Conservation (phyloP, 2,888 invertebrate species). For the Xestia xanthographa region DNA sequence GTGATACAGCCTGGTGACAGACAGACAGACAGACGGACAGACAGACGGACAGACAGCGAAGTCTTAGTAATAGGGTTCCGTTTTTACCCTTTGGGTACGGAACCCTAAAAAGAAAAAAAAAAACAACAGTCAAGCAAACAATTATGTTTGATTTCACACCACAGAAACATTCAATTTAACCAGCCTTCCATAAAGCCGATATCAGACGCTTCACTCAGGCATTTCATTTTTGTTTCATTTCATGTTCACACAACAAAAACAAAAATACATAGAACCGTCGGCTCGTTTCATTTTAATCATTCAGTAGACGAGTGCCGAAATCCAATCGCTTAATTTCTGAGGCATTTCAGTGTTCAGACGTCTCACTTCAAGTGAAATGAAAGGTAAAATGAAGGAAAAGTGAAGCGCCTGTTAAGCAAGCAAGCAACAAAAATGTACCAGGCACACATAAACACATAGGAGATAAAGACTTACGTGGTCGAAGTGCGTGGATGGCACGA, state of each 20-base stretch:
- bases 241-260: background rate
- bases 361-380: background rate
- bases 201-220: background rate
- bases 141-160: background rate
- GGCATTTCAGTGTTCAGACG: background rate
- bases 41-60: too few relatives aligned
- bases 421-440: slow-evolving; percentile 38
- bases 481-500: slow-evolving; percentile 86
- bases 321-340: background rate
- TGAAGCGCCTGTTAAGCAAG: slow-evolving; percentile 9
- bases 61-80: too few relatives aligned
- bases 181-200: slow-evolving; percentile 35
- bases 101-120: too few relatives aligned
- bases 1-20: too few relatives aligned
- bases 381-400: background rate
- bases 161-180: slow-evolving; percentile 20
- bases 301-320: background rate
- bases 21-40: too few relatives aligned
- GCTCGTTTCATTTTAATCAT: background rate
- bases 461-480: slow-evolving; percentile 83
- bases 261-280: background rate
- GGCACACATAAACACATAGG: slow-evolving; percentile 41
- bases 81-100: too few relatives aligned
- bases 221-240: background rate
- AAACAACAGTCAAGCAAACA: background rate